A percentile compares a stretch with the other conserved stretches of the same genome.
These are phyloP conservation scores for Orussus abietinus DNA, from an alignment of 1,140 invertebrate species.

Conservation along the genomic window DNA sequence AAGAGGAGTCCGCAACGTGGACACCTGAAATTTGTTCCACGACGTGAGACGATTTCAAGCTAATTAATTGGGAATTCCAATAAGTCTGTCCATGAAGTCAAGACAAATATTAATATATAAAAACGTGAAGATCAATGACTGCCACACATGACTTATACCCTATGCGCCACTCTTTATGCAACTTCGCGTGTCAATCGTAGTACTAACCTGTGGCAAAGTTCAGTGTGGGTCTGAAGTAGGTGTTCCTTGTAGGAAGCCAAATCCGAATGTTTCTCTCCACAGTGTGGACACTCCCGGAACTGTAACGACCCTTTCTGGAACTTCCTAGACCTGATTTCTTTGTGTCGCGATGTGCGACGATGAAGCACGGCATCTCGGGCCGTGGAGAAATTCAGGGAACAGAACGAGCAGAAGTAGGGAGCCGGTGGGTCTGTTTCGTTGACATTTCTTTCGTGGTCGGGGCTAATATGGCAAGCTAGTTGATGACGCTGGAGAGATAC, in stretches of 20 bases:
- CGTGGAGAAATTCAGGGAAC: constrained; percentile 61
- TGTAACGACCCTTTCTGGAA: constrained; percentile 41
- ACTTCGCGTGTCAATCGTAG: too few species aligned
- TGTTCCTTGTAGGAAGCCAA: constrained; percentile 64
- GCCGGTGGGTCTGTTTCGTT: too few species aligned
- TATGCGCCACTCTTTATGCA: too few species aligned
- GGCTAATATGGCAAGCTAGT: constrained; percentile 45
- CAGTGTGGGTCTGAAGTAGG: constrained; percentile 60
- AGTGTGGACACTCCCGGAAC: constrained; percentile 60
- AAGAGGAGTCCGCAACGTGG: constrained; percentile 65
- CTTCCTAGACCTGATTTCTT: constrained; percentile 53
- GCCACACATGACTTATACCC: too few species aligned
- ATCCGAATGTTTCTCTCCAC: constrained; percentile 51
- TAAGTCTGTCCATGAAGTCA: too few species aligned
- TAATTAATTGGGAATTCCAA: too few species aligned
- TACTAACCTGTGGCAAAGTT: constrained; percentile 55
- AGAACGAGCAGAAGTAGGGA: constrained; percentile 65
- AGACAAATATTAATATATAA: too few species aligned
- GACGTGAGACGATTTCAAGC: too few species aligned
- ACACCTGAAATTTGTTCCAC: constrained; percentile 64
- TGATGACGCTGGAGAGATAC: constrained; percentile 65
- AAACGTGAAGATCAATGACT: too few species aligned
- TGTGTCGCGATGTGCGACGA: constrained; percentile 61
- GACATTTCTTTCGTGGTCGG: constrained; percentile 54
- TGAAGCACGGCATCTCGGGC: constrained; percentile 63